phyloP scores from a whole-genome alignment of 2,797 vertebrate genomes.

The Cyprinodon diabolis region DNA sequence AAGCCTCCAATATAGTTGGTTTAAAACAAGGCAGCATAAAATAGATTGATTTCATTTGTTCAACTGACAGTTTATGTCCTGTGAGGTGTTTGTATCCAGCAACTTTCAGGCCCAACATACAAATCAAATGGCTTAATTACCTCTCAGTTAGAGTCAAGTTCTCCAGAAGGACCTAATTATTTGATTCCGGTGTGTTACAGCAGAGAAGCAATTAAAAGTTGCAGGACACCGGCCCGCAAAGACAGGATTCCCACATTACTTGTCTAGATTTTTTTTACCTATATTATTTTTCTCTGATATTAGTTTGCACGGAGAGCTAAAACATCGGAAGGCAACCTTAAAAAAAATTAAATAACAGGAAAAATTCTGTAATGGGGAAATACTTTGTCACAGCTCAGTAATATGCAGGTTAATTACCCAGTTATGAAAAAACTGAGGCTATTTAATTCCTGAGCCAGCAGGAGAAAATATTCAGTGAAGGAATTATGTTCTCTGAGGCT shows the following conservation, averaged over 20 bases:
- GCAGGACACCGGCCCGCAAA: too few relatives aligned
- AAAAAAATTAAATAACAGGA: not conserved
- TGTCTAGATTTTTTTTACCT: not conserved
- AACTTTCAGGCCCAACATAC: too few relatives aligned
- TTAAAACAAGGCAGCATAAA: not conserved
- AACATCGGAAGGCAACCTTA: not conserved
- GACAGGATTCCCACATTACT: too few relatives aligned
- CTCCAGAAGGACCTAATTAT: too few relatives aligned
- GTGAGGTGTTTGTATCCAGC: too few relatives aligned
- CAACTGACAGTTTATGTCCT: not conserved
- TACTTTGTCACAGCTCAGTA: conserved; percentile 1
- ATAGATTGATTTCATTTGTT: too few relatives aligned
- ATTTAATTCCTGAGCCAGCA: conserved; percentile 56
- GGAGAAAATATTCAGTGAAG: conserved; percentile 45
- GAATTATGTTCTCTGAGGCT: conserved; percentile 48
- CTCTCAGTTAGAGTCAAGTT: too few relatives aligned
- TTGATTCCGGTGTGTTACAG: too few relatives aligned
- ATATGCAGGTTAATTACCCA: conserved; percentile 39
- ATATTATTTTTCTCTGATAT: not conserved
- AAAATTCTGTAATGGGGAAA: not conserved
- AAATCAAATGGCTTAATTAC: too few relatives aligned
- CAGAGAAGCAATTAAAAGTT: too few relatives aligned
- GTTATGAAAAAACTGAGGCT: conserved; percentile 53
- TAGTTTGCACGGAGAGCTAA: not conserved
- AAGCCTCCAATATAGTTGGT: not conserved